Percentiles rank a stretch among this genome's conserved stretches.
phyloP scores from a whole-genome alignment of 2,888 invertebrate genomes.

The Leptopilina drosophilae region DNA sequence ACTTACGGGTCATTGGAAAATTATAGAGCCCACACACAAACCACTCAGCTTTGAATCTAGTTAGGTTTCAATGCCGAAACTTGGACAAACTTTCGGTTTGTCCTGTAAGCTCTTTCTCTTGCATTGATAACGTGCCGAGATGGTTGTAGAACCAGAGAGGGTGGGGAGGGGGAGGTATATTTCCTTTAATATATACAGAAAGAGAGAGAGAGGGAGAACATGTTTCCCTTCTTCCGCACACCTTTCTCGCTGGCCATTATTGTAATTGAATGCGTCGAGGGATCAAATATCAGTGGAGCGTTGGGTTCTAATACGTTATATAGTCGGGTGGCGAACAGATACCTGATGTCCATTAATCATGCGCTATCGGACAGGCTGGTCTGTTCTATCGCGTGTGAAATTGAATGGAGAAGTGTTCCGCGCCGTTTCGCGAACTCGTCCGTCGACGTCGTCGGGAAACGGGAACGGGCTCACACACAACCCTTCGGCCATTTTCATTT shows the following conservation, averaged over 20 bases:
- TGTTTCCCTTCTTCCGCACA: slow-evolving; percentile 23
- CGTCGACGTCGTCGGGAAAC: slow-evolving; percentile 52
- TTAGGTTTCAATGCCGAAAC: slow-evolving; percentile 7
- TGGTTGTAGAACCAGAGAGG: no score
- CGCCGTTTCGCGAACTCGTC: slow-evolving; percentile 54
- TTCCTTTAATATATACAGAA: no score
- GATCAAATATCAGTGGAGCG: slow-evolving; percentile 67
- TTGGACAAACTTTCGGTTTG: slow-evolving; percentile 31
- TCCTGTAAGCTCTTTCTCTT: slow-evolving; percentile 36
- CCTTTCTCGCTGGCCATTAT: slow-evolving; percentile 59
- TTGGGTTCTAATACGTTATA: slow-evolving; percentile 56
- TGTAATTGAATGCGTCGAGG: slow-evolving; percentile 68
- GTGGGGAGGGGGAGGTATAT: not conserved
- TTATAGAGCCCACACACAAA: not conserved
- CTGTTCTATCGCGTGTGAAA: slow-evolving; percentile 69
- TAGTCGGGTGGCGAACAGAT: slow-evolving; percentile 55
- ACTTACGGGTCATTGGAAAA: slow-evolving; percentile 15
- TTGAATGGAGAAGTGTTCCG: slow-evolving; percentile 68
- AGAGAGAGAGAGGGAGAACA: not conserved
- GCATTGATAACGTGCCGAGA: no score
- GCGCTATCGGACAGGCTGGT: slow-evolving; percentile 65
- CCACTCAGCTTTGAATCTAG: slow-evolving; percentile 26
- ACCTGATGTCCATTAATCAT: slow-evolving; percentile 71
- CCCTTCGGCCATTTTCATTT: slow-evolving; percentile 64
- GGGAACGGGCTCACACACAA: slow-evolving; percentile 41